These are phyloP conservation scores for Zoanthus gigantus DNA, from an alignment of 92 coral and sea anemone species.

Conservation along the genomic window DNA sequence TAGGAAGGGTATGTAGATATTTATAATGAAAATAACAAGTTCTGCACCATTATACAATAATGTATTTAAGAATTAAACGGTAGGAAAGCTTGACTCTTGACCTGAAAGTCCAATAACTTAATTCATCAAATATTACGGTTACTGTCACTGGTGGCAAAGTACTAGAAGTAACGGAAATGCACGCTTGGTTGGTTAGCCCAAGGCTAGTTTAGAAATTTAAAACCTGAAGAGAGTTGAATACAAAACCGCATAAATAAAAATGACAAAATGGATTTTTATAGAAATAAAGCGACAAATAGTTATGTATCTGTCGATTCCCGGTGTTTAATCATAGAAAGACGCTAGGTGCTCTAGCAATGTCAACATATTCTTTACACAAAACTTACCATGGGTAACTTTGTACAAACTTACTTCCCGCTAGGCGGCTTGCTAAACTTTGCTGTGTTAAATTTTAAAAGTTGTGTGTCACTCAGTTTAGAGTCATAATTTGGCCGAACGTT, in stretches of 20 bases:
- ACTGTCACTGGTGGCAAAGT: not conserved
- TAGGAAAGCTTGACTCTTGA: not conserved
- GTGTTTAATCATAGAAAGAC: not conserved
- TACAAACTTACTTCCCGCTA: constrained; percentile 20
- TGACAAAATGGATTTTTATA: not conserved
- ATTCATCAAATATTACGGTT: not conserved
- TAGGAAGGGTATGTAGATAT: too few relatives aligned
- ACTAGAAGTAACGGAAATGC: not conserved
- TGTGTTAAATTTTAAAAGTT: constrained; percentile 3
- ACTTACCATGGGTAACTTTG: not conserved
- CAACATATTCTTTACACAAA: not conserved
- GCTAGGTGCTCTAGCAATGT: not conserved
- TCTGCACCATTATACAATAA: too few relatives aligned
- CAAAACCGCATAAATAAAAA: constrained; percentile 3
- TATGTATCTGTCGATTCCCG: not conserved
- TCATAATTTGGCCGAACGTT: not conserved
- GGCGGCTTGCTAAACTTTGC: not conserved
- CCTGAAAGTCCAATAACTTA: not conserved
- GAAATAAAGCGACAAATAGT: constrained; percentile 33
- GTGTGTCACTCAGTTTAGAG: not conserved
- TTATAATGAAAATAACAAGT: too few relatives aligned
- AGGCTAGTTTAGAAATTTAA: not conserved
- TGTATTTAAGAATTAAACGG: too few relatives aligned
- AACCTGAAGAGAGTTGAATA: not conserved
- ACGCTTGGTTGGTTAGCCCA: constrained; percentile 38